A percentile compares a stretch with the other conserved stretches of the same genome.
These are phyloP conservation scores for Erebia palarica DNA, from an alignment of 2,888 invertebrate species.

Conservation along the genomic window DNA sequence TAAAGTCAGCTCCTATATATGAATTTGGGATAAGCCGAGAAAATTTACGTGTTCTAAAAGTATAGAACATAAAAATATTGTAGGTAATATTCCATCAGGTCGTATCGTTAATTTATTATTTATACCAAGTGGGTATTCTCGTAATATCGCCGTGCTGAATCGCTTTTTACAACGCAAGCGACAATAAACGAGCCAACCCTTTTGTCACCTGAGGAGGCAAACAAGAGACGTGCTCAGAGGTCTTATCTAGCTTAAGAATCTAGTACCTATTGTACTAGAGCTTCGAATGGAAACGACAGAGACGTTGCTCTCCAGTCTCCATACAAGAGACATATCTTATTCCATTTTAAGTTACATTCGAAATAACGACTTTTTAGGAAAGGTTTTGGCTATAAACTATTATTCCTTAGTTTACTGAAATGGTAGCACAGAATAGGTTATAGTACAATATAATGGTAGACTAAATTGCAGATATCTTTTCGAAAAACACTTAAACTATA, in stretches of 20 bases:
- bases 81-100: too few relatives aligned
- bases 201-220: slow-evolving; percentile 17
- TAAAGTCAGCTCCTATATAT: too few relatives aligned
- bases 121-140: neutral
- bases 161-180: neutral
- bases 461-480: too few relatives aligned
- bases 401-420: neutral
- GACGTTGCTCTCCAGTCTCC: neutral
- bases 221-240: slow-evolving; percentile 14
- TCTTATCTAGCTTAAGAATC: slow-evolving; percentile 18
- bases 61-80: too few relatives aligned
- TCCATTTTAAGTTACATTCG: neutral
- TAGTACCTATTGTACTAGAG: slow-evolving; percentile 8
- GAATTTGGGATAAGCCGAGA: too few relatives aligned
- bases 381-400: neutral
- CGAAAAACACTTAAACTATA: too few relatives aligned
- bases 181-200: slow-evolving; percentile 9
- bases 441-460: too few relatives aligned
- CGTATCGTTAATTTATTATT: too few relatives aligned
- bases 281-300: slow-evolving; percentile 2
- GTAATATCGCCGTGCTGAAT: slow-evolving; percentile 5
- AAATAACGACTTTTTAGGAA: neutral
- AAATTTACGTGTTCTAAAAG: too few relatives aligned
- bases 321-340: neutral
- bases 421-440: too few relatives aligned